Conservation (phyloP, 2,888 invertebrate species). For the Temnothorax rugatulus region DNA sequence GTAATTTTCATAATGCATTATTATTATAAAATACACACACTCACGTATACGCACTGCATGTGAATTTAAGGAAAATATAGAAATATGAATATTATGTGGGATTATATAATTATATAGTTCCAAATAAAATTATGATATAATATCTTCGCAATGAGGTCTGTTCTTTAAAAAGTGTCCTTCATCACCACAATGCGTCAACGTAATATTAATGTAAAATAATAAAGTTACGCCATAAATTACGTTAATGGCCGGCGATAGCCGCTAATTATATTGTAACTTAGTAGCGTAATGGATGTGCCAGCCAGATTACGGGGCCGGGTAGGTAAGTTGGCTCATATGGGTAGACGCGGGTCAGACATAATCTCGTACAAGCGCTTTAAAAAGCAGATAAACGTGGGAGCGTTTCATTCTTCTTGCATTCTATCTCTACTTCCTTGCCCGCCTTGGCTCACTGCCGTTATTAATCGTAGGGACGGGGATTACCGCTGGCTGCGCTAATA, state of each 20-base stretch:
- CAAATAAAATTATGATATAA: background rate
- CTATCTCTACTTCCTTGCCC: constrained; percentile 52
- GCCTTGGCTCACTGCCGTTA: constrained; percentile 65
- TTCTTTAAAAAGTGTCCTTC: constrained; percentile 30
- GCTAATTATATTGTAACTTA: constrained; percentile 58
- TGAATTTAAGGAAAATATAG: background rate
- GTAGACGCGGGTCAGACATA: constrained; percentile 58
- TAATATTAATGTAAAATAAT: constrained; percentile 51
- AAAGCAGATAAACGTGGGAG: constrained; percentile 54
- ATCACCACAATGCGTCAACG: constrained; percentile 26
- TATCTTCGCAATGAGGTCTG: background rate
- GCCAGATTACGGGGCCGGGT: constrained; percentile 45
- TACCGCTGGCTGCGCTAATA: constrained; percentile 60
- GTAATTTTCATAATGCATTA: background rate
- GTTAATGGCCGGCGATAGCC: constrained; percentile 54
- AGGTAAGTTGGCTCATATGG: constrained; percentile 57
- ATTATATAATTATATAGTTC: background rate
- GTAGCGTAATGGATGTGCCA: constrained; percentile 54
- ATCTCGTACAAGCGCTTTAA: constrained; percentile 55
- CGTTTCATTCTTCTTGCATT: constrained; percentile 55
- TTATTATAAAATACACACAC: background rate
- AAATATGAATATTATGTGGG: background rate
- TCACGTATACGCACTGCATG: background rate
- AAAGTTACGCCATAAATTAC: constrained; percentile 50
- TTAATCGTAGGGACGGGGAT: constrained; percentile 71